phyloP scores from a whole-genome alignment of 2,888 invertebrate genomes.

The Cryptocephalus primarius region DNA sequence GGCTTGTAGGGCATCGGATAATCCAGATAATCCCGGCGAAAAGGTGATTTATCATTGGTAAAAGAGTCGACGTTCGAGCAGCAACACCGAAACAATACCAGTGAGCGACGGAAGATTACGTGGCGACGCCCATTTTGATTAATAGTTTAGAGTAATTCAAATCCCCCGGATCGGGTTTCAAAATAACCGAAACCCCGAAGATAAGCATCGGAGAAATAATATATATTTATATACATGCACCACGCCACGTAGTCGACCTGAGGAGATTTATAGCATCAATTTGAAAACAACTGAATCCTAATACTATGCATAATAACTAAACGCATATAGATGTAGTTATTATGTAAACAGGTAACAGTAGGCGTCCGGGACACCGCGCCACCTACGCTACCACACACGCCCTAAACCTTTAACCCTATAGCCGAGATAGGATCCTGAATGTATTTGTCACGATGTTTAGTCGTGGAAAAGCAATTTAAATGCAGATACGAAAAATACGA shows the following conservation, averaged over 20 bases:
- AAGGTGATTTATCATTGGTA: too few relatives aligned
- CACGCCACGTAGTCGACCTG: constrained; percentile 9
- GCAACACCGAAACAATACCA: too few relatives aligned
- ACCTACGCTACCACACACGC: constrained; percentile 15
- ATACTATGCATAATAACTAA: constrained; percentile 11
- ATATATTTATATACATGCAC: background rate
- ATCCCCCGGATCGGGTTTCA: too few relatives aligned
- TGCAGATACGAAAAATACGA: constrained; percentile 22
- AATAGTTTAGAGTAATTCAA: too few relatives aligned
- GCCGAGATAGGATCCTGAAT: constrained; percentile 25
- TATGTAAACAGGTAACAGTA: constrained; percentile 20
- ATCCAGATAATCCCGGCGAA: too few relatives aligned
- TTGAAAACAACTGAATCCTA: constrained; percentile 11
- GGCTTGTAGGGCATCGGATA: too few relatives aligned
- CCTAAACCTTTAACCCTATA: constrained; percentile 21
- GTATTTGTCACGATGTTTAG: constrained; percentile 28
- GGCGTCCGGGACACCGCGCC: constrained; percentile 14
- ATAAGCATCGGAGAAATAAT: constrained; percentile 1
- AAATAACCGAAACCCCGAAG: background rate
- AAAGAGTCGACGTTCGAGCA: too few relatives aligned
- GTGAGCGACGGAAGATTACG: too few relatives aligned
- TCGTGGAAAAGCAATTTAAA: constrained; percentile 30
- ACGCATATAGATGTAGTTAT: constrained; percentile 23
- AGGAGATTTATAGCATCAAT: constrained; percentile 8
- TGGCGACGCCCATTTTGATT: too few relatives aligned